Conservation (phyloP, 2,888 invertebrate species). For the Campopleginae sp. region DNA sequence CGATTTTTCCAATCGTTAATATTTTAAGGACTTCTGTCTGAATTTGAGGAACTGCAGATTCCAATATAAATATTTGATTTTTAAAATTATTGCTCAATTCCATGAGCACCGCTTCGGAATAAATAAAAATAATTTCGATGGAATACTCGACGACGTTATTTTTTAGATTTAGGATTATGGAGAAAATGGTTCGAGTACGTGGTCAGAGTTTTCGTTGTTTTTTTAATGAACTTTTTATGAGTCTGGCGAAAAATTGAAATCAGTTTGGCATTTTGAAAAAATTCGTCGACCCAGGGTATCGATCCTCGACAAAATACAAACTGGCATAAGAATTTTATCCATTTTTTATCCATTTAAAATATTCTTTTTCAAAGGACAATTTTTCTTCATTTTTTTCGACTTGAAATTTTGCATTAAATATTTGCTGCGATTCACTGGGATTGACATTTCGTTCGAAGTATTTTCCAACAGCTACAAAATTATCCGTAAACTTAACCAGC, state of each 20-base stretch:
- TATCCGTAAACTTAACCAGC: not conserved
- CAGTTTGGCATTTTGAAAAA: not conserved
- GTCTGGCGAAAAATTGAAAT: not conserved
- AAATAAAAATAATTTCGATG: not conserved
- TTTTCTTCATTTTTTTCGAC: not conserved
- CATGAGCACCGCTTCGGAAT: not conserved
- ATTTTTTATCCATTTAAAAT: not conserved
- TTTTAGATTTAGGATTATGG: not conserved
- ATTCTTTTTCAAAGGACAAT: not conserved
- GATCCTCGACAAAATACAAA: not conserved
- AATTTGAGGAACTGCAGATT: not conserved
- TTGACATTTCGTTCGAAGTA: not conserved
- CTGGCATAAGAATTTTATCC: not conserved
- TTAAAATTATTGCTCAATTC: no score
- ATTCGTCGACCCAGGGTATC: not conserved
- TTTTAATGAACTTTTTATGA: not conserved
- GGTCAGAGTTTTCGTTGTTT: not conserved
- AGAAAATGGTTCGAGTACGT: not conserved
- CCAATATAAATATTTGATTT: not conserved
- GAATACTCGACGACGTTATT: not conserved
- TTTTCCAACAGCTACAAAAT: conserved; percentile 11
- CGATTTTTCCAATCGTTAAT: not conserved
- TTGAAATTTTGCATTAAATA: not conserved
- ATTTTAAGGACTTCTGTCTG: not conserved
- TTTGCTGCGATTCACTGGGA: not conserved